phyloP scores from a whole-genome alignment of 2,888 invertebrate species.

The Microdon myrmicae region DNA sequence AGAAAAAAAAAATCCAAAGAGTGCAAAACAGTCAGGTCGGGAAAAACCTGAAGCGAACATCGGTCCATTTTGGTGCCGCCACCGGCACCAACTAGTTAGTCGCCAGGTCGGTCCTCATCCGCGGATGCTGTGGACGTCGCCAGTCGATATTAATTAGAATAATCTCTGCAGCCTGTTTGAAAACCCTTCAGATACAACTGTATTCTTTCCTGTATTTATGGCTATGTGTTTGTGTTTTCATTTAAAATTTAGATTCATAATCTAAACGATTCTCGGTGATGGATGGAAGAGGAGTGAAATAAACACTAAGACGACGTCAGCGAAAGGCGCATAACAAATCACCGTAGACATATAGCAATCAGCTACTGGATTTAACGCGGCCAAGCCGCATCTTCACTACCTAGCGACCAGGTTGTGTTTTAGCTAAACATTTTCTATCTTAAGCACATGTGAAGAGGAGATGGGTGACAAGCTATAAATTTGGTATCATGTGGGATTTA shows the following conservation, averaged over 20 bases:
- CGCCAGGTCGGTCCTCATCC: conserved; percentile 2
- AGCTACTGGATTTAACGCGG: conserved; percentile 36
- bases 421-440: no score
- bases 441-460: no score
- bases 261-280: conserved; percentile 42
- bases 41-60: conserved; percentile 22
- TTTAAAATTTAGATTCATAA: conserved; percentile 45
- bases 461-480: no score
- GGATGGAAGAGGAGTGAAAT: conserved; percentile 40
- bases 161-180: conserved; percentile 38
- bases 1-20: conserved; percentile 12
- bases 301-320: no score
- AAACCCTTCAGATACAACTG: conserved; percentile 40
- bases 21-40: no score
- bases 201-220: conserved; percentile 13
- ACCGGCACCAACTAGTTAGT: not conserved
- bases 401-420: no score
- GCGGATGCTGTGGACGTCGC: not conserved
- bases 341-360: conserved; percentile 17
- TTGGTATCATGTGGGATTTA: no score
- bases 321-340: conserved; percentile 32
- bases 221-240: conserved; percentile 25
- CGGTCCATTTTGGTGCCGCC: conserved; percentile 18
- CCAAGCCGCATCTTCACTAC: no score
- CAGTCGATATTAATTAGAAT: conserved; percentile 46